phyloP scores from a whole-genome alignment of 2,797 vertebrate species.

The Rousettus madagascariensis region DNA sequence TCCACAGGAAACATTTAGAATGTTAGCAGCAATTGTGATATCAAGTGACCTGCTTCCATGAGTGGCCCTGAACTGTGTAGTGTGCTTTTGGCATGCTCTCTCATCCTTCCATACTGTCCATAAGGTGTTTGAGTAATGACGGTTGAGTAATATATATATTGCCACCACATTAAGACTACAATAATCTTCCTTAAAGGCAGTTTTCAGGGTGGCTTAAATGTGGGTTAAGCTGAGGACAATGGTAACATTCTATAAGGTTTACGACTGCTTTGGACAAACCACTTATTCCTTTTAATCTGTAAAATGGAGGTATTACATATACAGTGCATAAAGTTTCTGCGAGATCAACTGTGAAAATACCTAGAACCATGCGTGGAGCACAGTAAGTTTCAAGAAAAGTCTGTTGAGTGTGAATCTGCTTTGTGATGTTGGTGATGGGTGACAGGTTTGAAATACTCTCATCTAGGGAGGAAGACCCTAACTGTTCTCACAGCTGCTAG shows the following conservation, averaged over 20 bases:
- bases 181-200: not conserved
- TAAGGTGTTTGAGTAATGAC: not conserved
- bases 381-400: not conserved
- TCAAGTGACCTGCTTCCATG: not conserved
- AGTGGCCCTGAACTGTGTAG: not conserved
- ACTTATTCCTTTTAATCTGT: not conserved
- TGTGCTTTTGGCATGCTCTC: not conserved
- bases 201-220: not conserved
- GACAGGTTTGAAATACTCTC: not conserved
- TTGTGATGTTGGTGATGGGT: not conserved
- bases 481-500: not conserved
- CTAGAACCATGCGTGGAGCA: not conserved
- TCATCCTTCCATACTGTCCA: not conserved
- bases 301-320: not conserved
- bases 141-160: not conserved
- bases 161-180: not conserved
- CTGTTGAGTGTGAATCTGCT: conserved; percentile 9
- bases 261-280: not conserved
- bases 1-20: not conserved
- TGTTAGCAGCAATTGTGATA: not conserved
- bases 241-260: not conserved
- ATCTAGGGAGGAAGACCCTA: not conserved
- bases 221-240: not conserved
- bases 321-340: not conserved
- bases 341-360: not conserved